These are phyloP conservation scores for Sylvilagus floridanus DNA, from an alignment of 2,797 vertebrate species.

Conservation along the genomic window DNA sequence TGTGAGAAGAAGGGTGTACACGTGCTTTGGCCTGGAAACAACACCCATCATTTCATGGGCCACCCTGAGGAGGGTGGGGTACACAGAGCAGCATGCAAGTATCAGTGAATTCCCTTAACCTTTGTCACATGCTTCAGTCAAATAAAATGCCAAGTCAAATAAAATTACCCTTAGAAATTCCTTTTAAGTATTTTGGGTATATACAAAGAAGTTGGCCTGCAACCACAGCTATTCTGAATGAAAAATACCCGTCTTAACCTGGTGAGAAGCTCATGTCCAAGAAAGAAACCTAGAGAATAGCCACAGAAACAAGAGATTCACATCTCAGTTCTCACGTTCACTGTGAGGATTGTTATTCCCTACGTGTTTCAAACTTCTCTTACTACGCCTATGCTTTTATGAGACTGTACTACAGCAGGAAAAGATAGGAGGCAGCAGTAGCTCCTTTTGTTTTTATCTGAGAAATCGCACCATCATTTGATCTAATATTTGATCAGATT, in stretches of 20 bases:
- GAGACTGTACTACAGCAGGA: not conserved
- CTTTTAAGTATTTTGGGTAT: not conserved
- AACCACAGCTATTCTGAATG: not conserved
- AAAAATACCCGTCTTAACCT: conserved; percentile 7
- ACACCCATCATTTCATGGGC: not conserved
- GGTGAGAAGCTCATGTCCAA: not conserved
- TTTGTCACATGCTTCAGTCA: not conserved
- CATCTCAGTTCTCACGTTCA: not conserved
- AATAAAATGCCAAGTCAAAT: not conserved
- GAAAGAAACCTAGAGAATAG: not conserved
- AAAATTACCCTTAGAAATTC: not conserved
- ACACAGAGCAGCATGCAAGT: not conserved
- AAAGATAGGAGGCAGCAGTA: not conserved
- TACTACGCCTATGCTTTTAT: not conserved
- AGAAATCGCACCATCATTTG: not conserved
- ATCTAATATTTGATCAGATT: not conserved
- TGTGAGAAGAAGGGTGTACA: not conserved
- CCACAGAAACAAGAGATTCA: not conserved
- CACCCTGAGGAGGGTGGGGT: not conserved
- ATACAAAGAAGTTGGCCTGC: not conserved
- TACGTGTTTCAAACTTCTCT: not conserved
- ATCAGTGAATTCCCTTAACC: not conserved
- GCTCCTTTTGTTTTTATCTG: not conserved
- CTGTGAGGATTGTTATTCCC: not conserved
- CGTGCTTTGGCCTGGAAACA: not conserved